Conservation (phyloP, 2,888 invertebrate species). For the Dendrolimus pini region DNA sequence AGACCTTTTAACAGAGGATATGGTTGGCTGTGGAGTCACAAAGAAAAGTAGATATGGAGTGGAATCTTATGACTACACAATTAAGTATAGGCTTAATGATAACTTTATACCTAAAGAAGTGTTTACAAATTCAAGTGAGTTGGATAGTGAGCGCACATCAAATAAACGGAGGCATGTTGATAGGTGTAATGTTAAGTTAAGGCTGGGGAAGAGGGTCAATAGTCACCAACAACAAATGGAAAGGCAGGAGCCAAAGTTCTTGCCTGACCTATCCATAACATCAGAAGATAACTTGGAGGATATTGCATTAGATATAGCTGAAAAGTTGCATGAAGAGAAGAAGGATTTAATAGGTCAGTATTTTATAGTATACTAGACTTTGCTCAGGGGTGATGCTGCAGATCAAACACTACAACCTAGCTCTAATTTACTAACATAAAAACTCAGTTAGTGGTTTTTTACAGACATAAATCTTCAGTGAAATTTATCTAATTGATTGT, state of each 20-base stretch:
- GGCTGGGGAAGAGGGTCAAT: constrained; percentile 70
- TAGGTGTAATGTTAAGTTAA: constrained; percentile 74
- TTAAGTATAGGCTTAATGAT: constrained; percentile 79
- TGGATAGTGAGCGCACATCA: constrained; percentile 32
- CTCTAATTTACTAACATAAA: no score
- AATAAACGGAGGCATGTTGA: constrained; percentile 79
- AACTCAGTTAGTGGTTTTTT: no score
- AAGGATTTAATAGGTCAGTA: constrained; percentile 82
- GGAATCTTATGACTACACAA: constrained; percentile 86
- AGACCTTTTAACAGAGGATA: constrained; percentile 85
- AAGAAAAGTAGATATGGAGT: constrained; percentile 80
- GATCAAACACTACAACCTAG: no score
- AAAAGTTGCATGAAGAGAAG: constrained; percentile 84
- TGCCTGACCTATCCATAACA: constrained; percentile 76
- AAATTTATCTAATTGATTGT: no score
- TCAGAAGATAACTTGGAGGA: constrained; percentile 72
- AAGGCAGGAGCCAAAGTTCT: constrained; percentile 72
- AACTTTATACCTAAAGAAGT: constrained; percentile 53
- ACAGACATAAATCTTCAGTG: no score
- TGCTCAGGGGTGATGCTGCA: no score
- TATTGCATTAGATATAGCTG: constrained; percentile 83
- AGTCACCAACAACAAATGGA: constrained; percentile 58
- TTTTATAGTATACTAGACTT: not conserved
- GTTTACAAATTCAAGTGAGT: constrained; percentile 39
- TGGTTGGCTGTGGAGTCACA: constrained; percentile 87